Percentiles rank a stretch among this genome's conserved stretches.
phyloP scores from a whole-genome alignment of 2,797 vertebrate genomes.

The Sebastes melanostomus region DNA sequence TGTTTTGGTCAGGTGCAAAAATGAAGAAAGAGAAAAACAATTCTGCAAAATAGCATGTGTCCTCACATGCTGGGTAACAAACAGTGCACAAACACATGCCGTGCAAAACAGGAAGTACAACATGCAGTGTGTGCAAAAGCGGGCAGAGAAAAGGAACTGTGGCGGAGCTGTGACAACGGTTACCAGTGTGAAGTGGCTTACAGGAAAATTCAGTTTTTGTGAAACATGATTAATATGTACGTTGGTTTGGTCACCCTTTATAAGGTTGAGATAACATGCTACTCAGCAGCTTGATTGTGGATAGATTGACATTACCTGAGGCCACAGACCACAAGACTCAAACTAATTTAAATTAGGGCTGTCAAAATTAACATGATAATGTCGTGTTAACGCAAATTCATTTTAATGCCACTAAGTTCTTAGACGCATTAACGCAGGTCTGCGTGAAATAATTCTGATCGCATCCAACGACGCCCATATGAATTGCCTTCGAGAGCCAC shows the following conservation, averaged over 20 bases:
- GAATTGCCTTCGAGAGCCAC: no score
- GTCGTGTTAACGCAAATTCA: no score
- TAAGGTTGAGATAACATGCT: background rate
- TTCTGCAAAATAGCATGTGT: slow-evolving; percentile 14
- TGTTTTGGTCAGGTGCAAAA: slow-evolving; percentile 24
- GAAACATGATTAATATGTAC: background rate
- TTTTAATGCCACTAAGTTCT: no score
- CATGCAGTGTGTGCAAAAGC: slow-evolving; percentile 23
- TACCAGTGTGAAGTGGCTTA: background rate
- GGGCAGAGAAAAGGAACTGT: slow-evolving; percentile 28
- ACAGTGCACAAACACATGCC: background rate
- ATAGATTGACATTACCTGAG: background rate
- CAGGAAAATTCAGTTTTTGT: background rate
- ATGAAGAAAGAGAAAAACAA: background rate
- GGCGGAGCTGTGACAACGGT: background rate
- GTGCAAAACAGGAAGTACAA: slow-evolving; percentile 61
- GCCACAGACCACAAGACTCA: background rate
- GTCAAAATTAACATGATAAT: background rate
- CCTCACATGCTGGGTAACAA: background rate
- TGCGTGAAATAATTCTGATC: no score
- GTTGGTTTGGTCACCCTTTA: background rate
- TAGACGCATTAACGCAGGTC: no score
- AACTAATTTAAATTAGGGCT: background rate
- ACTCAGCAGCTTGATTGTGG: background rate
- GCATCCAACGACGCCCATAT: no score